Evolutionary conservation across 2,797 vertebrate species (phyloP).

Genomic region (Acanthis flammea): DNA sequence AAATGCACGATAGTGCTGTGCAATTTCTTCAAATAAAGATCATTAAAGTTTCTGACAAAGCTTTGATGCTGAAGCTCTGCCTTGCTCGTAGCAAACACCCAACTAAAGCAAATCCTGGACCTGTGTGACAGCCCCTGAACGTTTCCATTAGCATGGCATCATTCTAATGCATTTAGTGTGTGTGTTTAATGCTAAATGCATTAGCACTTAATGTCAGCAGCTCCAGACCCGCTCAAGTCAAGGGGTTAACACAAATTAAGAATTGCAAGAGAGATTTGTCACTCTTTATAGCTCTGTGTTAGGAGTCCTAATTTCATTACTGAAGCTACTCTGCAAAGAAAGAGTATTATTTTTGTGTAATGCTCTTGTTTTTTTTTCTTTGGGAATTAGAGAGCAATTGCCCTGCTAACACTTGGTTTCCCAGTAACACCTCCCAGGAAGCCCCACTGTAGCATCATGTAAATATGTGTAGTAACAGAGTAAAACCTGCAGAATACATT

Average conservation of each 20-base stretch:
- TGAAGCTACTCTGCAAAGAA: neutral
- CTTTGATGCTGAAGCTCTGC: neutral
- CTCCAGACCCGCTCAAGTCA: conserved; percentile 40
- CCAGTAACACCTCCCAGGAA: neutral
- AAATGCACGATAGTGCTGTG: neutral
- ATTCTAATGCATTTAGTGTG: conserved; percentile 36
- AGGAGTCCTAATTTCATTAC: conserved; percentile 57
- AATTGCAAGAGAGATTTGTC: conserved; percentile 49
- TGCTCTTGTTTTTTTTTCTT: neutral
- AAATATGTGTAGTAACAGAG: neutral
- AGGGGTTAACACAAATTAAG: conserved; percentile 64
- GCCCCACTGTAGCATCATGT: neutral
- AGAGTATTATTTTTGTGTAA: conserved; percentile 45
- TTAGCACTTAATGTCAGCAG: conserved; percentile 65
- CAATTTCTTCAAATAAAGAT: conserved; percentile 5
- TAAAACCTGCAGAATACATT: neutral
- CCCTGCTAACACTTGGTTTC: neutral
- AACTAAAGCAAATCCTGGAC: conserved; percentile 19
- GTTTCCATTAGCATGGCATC: conserved; percentile 45
- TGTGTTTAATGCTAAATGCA: conserved; percentile 62
- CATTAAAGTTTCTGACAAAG: conserved; percentile 5
- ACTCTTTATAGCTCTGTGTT: conserved; percentile 43
- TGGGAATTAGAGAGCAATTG: neutral
- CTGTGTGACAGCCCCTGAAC: conserved; percentile 42
- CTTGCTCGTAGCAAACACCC: conserved; percentile 7